phyloP scores from a whole-genome alignment of 1,140 invertebrate genomes.

The Druon quercuslanigerum region DNA sequence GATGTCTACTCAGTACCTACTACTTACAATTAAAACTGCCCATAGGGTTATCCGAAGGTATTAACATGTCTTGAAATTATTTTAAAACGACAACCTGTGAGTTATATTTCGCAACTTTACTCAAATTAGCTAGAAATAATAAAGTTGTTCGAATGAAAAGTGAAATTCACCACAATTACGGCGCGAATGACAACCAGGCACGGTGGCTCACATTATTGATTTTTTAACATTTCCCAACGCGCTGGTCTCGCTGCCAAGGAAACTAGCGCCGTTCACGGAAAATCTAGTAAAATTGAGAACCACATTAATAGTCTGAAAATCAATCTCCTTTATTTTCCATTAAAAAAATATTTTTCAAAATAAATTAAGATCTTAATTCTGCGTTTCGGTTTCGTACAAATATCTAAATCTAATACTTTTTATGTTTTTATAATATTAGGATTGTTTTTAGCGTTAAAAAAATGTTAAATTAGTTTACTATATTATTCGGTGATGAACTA shows the following conservation, averaged over 20 bases:
- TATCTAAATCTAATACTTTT: too few relatives aligned
- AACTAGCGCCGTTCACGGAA: conserved; percentile 12
- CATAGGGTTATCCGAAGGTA: too few relatives aligned
- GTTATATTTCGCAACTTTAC: not conserved
- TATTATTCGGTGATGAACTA: too few relatives aligned
- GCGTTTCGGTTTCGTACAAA: too few relatives aligned
- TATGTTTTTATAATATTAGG: too few relatives aligned
- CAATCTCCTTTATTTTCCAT: not conserved
- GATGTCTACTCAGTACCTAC: not conserved
- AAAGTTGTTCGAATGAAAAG: not conserved
- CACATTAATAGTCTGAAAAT: not conserved
- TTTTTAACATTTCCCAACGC: not conserved
- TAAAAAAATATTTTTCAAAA: not conserved
- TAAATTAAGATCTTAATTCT: too few relatives aligned
- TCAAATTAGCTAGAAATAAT: too few relatives aligned
- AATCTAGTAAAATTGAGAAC: not conserved
- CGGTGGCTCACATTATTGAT: conserved; percentile 22
- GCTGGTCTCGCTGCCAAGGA: not conserved
- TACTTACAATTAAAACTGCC: not conserved
- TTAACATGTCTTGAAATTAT: not conserved
- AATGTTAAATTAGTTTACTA: too few relatives aligned
- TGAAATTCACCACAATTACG: not conserved
- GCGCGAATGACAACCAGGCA: not conserved
- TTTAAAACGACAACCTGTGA: not conserved
- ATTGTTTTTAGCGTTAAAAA: too few relatives aligned